These are phyloP conservation scores for Nematopogon swammerdamellus DNA, from an alignment of 2,888 invertebrate species.

Conservation along the genomic window DNA sequence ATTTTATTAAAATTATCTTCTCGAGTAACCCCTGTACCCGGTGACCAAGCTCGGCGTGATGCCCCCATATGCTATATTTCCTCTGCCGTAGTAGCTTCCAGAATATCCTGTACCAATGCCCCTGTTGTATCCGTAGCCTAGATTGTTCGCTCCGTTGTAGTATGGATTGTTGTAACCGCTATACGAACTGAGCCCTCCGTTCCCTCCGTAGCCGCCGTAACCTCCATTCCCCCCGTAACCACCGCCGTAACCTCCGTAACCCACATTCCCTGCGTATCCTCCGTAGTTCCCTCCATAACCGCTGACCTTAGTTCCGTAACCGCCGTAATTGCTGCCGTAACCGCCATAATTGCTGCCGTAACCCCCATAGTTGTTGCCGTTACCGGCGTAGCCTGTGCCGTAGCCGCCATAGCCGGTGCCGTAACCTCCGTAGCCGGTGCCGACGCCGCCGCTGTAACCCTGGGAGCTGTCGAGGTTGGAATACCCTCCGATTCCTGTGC, in stretches of 20 bases:
- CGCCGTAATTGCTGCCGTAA: conserved; percentile 11
- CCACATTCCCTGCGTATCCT: conserved; percentile 5
- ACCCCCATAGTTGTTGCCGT: too few species aligned
- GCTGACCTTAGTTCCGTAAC: conserved; percentile 3
- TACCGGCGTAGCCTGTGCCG: conserved; percentile 6
- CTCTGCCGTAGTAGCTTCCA: conserved; percentile 12
- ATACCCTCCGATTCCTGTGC: too few species aligned
- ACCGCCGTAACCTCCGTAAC: conserved; percentile 5
- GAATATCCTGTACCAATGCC: conserved; percentile 21
- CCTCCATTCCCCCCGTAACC: conserved; percentile 30
- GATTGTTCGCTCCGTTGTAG: conserved; percentile 51
- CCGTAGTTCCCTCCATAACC: neutral
- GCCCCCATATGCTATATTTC: conserved; percentile 37
- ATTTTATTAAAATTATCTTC: conserved; percentile 17
- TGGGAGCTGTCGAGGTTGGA: conserved; percentile 25
- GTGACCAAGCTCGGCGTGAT: conserved; percentile 46
- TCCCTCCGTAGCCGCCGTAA: conserved; percentile 59
- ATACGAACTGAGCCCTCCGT: conserved; percentile 57
- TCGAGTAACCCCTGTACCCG: conserved; percentile 50
- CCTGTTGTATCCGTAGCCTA: conserved; percentile 55
- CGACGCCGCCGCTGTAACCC: conserved; percentile 13
- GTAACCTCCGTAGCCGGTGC: conserved; percentile 11
- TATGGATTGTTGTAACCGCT: conserved; percentile 55
- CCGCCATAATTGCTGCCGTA: conserved; percentile 11
- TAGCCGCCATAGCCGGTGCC: conserved; percentile 10